Percentiles rank a stretch among this genome's conserved stretches.
phyloP scores from a whole-genome alignment of 1,140 invertebrate species.

The Ceratina australensis region DNA sequence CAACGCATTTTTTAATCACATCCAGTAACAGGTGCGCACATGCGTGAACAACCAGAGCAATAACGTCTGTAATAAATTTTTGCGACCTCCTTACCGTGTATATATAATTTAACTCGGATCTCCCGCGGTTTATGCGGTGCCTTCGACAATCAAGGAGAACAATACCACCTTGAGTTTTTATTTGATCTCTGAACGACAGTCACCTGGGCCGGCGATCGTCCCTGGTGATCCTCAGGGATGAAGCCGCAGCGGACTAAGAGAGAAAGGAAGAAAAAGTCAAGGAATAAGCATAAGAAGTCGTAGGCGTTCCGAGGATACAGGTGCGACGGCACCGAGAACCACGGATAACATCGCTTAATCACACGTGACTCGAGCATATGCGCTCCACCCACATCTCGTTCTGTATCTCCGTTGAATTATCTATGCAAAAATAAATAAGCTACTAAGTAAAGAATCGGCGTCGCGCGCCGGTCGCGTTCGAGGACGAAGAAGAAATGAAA shows the following conservation, averaged over 20 bases:
- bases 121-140: neutral
- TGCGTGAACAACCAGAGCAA: conserved; percentile 56
- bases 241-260: conserved; percentile 6
- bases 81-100: conserved; percentile 46
- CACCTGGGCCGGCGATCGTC: conserved; percentile 48
- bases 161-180: neutral
- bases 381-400: conserved; percentile 74
- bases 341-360: conserved; percentile 78
- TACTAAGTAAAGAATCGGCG: conserved; percentile 62
- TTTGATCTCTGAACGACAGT: conserved; percentile 49
- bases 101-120: conserved; percentile 44
- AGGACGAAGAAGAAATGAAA: neutral
- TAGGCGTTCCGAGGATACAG: conserved; percentile 72
- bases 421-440: conserved; percentile 78
- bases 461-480: conserved; percentile 30
- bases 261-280: conserved; percentile 51
- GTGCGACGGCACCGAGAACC: conserved; percentile 68
- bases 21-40: conserved; percentile 60
- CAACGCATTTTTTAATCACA: conserved; percentile 41
- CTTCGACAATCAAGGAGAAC: conserved; percentile 34
- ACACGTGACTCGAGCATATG: conserved; percentile 74
- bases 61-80: conserved; percentile 58
- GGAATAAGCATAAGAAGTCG: conserved; percentile 57
- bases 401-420: conserved; percentile 73
- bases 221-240: conserved; percentile 42